Evolutionary conservation across 2,113 vertebrate genomes (phyloP).

Genomic region (Spilogale gracilis): DNA sequence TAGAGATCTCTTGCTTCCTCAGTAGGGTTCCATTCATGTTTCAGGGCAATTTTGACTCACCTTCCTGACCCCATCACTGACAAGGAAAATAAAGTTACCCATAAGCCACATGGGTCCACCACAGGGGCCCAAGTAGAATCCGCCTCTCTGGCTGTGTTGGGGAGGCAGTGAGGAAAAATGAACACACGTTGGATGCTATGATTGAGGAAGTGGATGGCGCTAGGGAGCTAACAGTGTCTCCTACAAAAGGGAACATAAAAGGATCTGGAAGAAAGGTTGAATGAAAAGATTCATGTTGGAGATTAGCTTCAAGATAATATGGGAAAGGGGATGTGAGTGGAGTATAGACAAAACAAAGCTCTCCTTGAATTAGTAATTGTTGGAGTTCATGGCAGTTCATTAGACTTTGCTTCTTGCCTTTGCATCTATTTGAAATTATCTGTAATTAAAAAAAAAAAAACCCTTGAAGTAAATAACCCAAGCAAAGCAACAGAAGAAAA

Average conservation of each 20-base stretch:
- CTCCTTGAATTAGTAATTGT: neutral
- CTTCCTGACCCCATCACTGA: neutral
- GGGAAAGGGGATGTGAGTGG: neutral
- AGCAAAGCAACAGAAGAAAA: neutral
- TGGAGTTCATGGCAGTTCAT: neutral
- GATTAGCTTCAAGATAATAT: neutral
- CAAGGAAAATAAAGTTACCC: neutral
- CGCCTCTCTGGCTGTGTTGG: neutral
- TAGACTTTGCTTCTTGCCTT: neutral
- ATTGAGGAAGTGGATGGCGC: neutral
- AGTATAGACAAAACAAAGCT: neutral
- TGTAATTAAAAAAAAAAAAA: neutral
- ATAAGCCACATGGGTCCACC: no score
- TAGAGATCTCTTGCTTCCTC: neutral
- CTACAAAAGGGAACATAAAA: neutral
- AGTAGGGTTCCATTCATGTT: neutral
- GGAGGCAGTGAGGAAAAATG: neutral
- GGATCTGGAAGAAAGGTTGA: neutral
- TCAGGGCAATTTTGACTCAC: neutral
- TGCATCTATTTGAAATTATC: neutral
- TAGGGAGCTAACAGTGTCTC: neutral
- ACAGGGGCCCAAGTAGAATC: neutral
- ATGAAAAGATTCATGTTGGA: neutral
- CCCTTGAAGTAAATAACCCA: neutral
- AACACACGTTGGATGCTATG: neutral